Evolutionary conservation across 2,888 invertebrate species (phyloP).

Genomic region (Scaptomyza caliginosa): DNA sequence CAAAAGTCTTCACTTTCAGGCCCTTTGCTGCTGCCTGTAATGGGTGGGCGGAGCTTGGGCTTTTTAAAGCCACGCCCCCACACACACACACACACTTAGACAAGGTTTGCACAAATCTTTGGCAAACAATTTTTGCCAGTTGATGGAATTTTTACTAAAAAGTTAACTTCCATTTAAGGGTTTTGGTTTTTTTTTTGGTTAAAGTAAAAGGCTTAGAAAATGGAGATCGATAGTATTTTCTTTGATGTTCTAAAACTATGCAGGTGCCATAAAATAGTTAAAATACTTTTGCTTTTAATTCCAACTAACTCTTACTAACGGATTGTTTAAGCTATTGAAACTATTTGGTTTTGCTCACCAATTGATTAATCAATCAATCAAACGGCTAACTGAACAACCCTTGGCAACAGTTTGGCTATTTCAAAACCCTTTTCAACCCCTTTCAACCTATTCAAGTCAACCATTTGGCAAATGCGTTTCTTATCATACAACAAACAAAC

Average conservation of each 20-base stretch:
- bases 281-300: no score
- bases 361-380: slow-evolving; percentile 53
- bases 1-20: slow-evolving; percentile 66
- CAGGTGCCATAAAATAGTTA: no score
- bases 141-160: slow-evolving; percentile 26
- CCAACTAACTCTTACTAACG: neutral
- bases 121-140: slow-evolving; percentile 30
- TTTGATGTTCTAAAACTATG: no score
- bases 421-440: neutral
- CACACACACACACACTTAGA: slow-evolving; percentile 6
- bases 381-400: slow-evolving; percentile 23
- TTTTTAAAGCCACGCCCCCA: slow-evolving; percentile 18
- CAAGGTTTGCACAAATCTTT: slow-evolving; percentile 18
- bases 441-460: slow-evolving; percentile 25
- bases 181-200: neutral
- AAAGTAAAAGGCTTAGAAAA: no score
- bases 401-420: neutral
- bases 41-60: slow-evolving; percentile 3
- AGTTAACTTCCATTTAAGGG: slow-evolving; percentile 1
- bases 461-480: slow-evolving; percentile 45
- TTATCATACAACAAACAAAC: slow-evolving; percentile 24
- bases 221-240: no score
- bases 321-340: neutral
- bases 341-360: slow-evolving; percentile 9
- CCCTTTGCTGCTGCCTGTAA: slow-evolving; percentile 9